A percentile compares a stretch with the other conserved stretches of the same genome.
phyloP scores from a whole-genome alignment of 2,888 invertebrate genomes.

The Muschampia plurimacula region DNA sequence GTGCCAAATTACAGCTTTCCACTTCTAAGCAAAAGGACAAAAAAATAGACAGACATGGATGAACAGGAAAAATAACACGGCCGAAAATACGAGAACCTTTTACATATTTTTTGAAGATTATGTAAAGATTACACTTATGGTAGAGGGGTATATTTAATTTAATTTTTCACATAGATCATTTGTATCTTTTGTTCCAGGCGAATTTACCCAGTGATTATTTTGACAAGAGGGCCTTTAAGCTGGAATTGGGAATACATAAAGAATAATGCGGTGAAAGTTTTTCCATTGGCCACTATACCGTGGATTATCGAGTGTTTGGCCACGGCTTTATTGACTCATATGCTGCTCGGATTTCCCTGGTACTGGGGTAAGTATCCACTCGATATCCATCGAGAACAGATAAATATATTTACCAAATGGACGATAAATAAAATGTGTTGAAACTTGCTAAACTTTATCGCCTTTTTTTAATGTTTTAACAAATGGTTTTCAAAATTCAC shows the following conservation, averaged over 20 bases:
- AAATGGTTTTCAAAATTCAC: background rate
- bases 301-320: conserved; percentile 81
- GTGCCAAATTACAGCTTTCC: too few relatives aligned
- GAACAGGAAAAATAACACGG: too few relatives aligned
- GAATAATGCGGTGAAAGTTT: conserved; percentile 77
- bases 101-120: too few relatives aligned
- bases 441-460: conserved; percentile 1
- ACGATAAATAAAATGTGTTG: conserved; percentile 6
- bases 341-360: conserved; percentile 78
- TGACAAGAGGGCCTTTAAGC: conserved; percentile 78
- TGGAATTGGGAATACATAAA: conserved; percentile 83
- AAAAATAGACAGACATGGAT: too few relatives aligned
- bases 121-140: too few relatives aligned
- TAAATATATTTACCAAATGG: conserved; percentile 20
- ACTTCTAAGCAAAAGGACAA: too few relatives aligned
- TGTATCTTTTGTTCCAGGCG: conserved; percentile 62
- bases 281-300: conserved; percentile 79
- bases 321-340: conserved; percentile 71
- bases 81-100: too few relatives aligned
- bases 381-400: conserved; percentile 28
- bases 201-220: conserved; percentile 79
- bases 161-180: too few relatives aligned
- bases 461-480: background rate
- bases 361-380: conserved; percentile 74
- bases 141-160: too few relatives aligned